Evolutionary conservation across 2,797 vertebrate species (phyloP), one percentile per base, ranked within the genome.

Genomic region (Loris lydekkerianus): DNA sequence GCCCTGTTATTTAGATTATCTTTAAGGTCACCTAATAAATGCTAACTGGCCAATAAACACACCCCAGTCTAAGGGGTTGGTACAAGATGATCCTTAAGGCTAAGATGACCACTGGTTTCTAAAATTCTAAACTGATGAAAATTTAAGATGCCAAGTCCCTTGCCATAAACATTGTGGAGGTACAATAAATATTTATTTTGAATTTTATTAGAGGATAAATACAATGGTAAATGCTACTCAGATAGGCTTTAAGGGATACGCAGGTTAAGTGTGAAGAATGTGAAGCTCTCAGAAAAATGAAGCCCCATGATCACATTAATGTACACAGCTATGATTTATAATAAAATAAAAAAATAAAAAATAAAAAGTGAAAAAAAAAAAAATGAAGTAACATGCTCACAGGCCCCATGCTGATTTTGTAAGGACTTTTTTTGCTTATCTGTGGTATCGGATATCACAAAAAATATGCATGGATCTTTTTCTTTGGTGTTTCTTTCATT

Each of bases 111-210:
- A 40, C 2, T 27, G 73, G 65, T 65, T 92, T 90, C 93, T 73
- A 43, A 95, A 92, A 75, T 88, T 46, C 60, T 69, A n/a, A 92
- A 81, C 3, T 67, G 15, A 37, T 37, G 17, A 81, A 89, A 80
- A 73, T 31, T 15, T 29, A 76, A 53, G 31, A 92, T 58, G 89
- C 56, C 14, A 75, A 85, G 34, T 82, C 23, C 76, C 5, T 27
- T 85, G 15, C n/a, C 34, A 40, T 67, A 72, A 75, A 13, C 10
- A 20, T 46, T 40, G 78, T 1, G 34, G 21, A 87, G 49, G 58
- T 40, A 40, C 7, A 75, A 72, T 34, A 77, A 46, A 29, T 29
- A 91, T 34, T 80, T 70, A 69, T 10, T 31, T 20, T 80, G 53
- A 96, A 49, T 72, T 67, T 88, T 40, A 86, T 13, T 58, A 58